Base-by-base conservation (phyloP, 2,797 vertebrate genomes). In the Parotocinclus haroldoi region DNA sequence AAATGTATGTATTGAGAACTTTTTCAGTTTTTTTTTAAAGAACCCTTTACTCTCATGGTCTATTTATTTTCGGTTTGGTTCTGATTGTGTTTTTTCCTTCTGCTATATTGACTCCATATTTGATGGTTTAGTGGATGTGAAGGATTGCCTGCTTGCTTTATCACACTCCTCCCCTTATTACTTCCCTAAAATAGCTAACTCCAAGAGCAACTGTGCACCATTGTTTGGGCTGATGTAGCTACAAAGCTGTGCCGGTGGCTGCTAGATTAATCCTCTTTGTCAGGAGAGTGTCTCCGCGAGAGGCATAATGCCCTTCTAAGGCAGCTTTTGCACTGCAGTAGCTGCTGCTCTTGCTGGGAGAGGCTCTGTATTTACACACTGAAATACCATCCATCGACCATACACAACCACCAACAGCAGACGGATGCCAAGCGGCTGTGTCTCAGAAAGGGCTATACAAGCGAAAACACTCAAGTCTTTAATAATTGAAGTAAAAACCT, bases 241-340 rank as follows among this genome's bases (percentile, higher is more conserved):
- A 66, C 74, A 69, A 60, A 42, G 27, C 12, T 36, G 46, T 45
- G 64, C 50, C 53, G 4, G 16, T 58, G 65, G 64, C 50, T 45
- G 58, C 51, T 58, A 64, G 56, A 72, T 69, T 69, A 68, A 72
- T 72, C 60, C 63, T 74, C 67, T 70, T 74, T 74, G 72, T 70
- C 72, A 74, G 67, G 63, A 48, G 57, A 57, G 68, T 61, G 67
- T 66, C 67, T 65, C 69, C 49, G 63, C 16, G 9, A 66, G 67
- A 65, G 72, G 52, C 72, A 48, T 70, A 62, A 74, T 74, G 63
- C 61, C 56, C 67, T 54, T 60, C 56, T 73, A 45, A 49, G 72
- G 66, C 63, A 64, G 66, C 16, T 38, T 60, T 68, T 49, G 50
- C 42, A 12, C 59, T 19, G 49, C 58, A 18, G 37, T 37, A 11